Base-by-base conservation (phyloP, 37 sponge, comb jelly and placozoan species). In the Mnemiopsis leidyi region DNA sequence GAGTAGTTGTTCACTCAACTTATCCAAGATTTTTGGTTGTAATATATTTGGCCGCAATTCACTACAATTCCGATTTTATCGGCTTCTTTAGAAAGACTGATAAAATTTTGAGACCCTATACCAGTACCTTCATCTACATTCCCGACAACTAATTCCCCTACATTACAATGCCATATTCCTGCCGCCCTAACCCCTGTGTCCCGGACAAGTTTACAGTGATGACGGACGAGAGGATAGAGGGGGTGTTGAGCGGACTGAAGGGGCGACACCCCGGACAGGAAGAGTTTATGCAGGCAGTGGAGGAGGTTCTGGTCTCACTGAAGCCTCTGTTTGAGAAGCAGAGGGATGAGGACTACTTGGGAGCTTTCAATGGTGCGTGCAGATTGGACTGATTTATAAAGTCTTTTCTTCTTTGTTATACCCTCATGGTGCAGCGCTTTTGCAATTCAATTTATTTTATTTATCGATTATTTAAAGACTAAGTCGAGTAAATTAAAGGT, bases 281-380 rank as follows among this genome's bases (percentile, higher is more conserved):
- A 23, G 90, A 85, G 61, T 85, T 85, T 25, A 85, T 85, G 16
- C 90, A 85, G 90, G 82, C 38, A 23, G 90, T 85, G 29, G 90
- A 85, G 36, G 90, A 85, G 48, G 61, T 85, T 1, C 48, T 85
- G 61, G 35, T 85, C 48, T 85, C 90, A 1, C 35, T 85, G 61
- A 85, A 28, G 25, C 90, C 90, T 13, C 90, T 85, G 29, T 85
- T 85, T 39, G 90, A 85, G 61, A 85, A 38, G 28, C 24, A 38
- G 16, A 21, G 29, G 0, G 90, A 40, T 0, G 40, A 38, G 40
- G 90, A 85, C 23, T 85, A 85, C 90, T 13, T 85, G n/a, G 61
- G 61, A 23, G 40, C 90, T 25, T 85, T 85, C 48, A 77, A 36
- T 34, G 79, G 79, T 77, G 36, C 30, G 73, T 23, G 30, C 24